A percentile compares a stretch with the other conserved stretches of the same genome.
Evolutionary conservation across 2,797 vertebrate species (phyloP).

Genomic region (Oryzias sinensis): DNA sequence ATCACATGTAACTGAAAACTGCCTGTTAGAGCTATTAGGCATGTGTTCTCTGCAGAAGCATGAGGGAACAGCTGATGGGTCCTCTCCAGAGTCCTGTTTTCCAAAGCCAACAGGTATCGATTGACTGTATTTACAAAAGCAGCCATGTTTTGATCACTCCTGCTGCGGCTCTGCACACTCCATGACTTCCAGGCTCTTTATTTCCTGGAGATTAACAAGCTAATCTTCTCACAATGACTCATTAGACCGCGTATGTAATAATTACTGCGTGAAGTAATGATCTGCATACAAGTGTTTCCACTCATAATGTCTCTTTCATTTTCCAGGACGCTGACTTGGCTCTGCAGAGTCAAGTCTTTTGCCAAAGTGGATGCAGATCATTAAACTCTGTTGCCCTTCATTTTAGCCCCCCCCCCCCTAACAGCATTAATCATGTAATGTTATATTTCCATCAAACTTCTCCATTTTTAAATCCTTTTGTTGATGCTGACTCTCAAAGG

Average conservation of each 20-base stretch:
- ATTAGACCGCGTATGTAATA: conserved; percentile 74
- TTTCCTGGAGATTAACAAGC: conserved; percentile 68
- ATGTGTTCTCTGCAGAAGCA: conserved; percentile 61
- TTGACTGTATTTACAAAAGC: conserved; percentile 55
- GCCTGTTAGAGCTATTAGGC: conserved; percentile 55
- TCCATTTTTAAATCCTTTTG: no score
- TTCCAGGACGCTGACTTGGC: conserved; percentile 68
- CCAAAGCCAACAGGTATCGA: conserved; percentile 32
- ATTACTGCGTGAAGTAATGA: conserved; percentile 75
- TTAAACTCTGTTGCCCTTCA: conserved; percentile 49
- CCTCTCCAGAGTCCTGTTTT: conserved; percentile 37
- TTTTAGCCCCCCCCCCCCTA: background rate
- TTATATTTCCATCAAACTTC: conserved; percentile 42
- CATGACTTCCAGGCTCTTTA: conserved; percentile 49
- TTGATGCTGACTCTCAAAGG: no score
- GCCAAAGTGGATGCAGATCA: conserved; percentile 69
- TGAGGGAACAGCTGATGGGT: conserved; percentile 21
- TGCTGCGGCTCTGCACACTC: conserved; percentile 38
- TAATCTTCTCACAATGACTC: conserved; percentile 75
- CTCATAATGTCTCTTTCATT: conserved; percentile 71
- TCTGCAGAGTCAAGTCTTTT: conserved; percentile 47
- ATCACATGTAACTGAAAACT: conserved; percentile 66
- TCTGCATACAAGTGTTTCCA: conserved; percentile 76
- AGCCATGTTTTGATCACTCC: conserved; percentile 57
- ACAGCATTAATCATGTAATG: conserved; percentile 52